Evolutionary conservation across 2,797 vertebrate genomes (phyloP).

Genomic region (Chelon auratus): DNA sequence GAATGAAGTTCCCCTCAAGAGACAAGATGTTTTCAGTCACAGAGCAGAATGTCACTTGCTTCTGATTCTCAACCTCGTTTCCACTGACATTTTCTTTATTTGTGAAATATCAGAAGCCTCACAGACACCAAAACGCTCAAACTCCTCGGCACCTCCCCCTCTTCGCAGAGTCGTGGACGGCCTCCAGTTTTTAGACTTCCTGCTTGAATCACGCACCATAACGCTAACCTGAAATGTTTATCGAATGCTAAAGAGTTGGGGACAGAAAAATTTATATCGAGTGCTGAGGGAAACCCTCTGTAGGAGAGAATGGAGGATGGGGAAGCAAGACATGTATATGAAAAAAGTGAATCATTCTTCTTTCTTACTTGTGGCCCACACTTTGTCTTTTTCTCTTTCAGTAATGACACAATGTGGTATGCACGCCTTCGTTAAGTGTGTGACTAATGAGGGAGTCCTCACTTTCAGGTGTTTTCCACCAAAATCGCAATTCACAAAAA

Average conservation of each 20-base stretch:
- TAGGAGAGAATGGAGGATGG: constrained; percentile 63
- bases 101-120: constrained; percentile 49
- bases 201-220: neutral
- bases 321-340: constrained; percentile 44
- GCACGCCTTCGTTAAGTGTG: constrained; percentile 52
- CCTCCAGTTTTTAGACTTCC: neutral
- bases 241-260: constrained; percentile 8
- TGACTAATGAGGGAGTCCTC: constrained; percentile 83
- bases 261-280: neutral
- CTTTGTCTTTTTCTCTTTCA: constrained; percentile 73
- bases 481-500: constrained; percentile 45
- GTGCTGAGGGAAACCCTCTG: constrained; percentile 71
- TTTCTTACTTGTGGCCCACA: constrained; percentile 69
- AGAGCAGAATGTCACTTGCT: constrained; percentile 75
- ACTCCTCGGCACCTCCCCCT: neutral
- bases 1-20: constrained; percentile 64
- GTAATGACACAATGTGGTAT: constrained; percentile 73
- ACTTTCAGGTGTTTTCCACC: constrained; percentile 79
- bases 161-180: constrained; percentile 8
- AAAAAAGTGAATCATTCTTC: constrained; percentile 73
- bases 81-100: constrained; percentile 83
- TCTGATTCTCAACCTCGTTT: constrained; percentile 68
- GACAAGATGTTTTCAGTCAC: constrained; percentile 57
- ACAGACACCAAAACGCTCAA: constrained; percentile 5
- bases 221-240: neutral